These are phyloP conservation scores for Isurus oxyrinchus DNA, from an alignment of 2,113 vertebrate genomes.

Conservation along the genomic window DNA sequence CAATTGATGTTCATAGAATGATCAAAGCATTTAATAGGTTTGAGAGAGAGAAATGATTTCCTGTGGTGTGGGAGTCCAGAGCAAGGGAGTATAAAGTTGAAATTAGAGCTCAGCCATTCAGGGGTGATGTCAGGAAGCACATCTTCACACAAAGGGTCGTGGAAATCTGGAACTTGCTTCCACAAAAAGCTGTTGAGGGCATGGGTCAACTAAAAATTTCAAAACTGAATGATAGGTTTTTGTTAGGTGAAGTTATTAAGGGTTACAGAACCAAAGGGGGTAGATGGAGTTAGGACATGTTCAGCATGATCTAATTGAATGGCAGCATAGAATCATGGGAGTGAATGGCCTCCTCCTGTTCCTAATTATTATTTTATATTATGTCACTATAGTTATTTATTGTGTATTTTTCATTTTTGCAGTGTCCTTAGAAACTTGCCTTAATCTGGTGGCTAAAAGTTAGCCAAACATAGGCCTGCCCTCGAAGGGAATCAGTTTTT, in stretches of 20 bases:
- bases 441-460: not conserved
- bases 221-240: not conserved
- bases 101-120: not conserved
- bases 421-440: not conserved
- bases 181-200: not conserved
- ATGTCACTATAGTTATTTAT: not conserved
- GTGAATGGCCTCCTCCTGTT: not conserved
- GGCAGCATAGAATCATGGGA: not conserved
- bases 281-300: not conserved
- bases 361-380: not conserved
- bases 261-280: not conserved
- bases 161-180: not conserved
- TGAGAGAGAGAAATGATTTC: not conserved
- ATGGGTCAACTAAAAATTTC: not conserved
- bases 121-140: too few species aligned
- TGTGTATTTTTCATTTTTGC: not conserved
- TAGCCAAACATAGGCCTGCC: not conserved
- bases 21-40: not conserved
- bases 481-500: not conserved
- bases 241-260: not conserved
- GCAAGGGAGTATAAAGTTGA: not conserved
- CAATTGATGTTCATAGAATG: not conserved
- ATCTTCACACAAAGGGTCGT: not conserved
- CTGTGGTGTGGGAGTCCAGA: not conserved
- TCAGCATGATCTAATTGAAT: not conserved